A percentile compares a stretch with the other conserved stretches of the same genome.
Conservation (phyloP, 2,113 vertebrate genomes). For the Nothocercus nigrocapillus region DNA sequence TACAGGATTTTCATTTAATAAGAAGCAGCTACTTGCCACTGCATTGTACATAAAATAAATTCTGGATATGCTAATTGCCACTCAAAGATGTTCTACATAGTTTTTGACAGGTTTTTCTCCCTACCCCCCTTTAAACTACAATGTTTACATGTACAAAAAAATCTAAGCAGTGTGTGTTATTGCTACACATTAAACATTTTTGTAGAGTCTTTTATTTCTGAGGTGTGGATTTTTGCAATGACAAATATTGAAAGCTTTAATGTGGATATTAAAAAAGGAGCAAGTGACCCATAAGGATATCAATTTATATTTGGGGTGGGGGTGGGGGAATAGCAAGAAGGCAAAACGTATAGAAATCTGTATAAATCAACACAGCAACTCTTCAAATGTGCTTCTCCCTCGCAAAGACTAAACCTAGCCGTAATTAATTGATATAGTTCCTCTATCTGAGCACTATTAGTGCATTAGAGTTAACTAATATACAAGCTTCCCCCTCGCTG, state of each 20-base stretch:
- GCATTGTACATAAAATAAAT: conserved; percentile 69
- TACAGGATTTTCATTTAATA: conserved; percentile 76
- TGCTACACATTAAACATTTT: not conserved
- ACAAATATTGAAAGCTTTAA: not conserved
- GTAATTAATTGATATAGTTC: conserved; percentile 41
- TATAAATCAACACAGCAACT: not conserved
- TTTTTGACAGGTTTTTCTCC: conserved; percentile 54
- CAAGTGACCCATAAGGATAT: not conserved
- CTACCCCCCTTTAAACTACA: not conserved
- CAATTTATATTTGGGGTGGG: not conserved
- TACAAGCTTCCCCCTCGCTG: conserved; percentile 29
- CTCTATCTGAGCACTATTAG: conserved; percentile 59
- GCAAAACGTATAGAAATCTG: not conserved
- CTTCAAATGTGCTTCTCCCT: not conserved
- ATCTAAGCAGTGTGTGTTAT: not conserved
- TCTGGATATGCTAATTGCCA: conserved; percentile 54
- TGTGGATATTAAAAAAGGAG: not conserved
- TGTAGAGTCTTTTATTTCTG: not conserved
- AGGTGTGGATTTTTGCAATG: not conserved
- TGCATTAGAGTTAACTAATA: conserved; percentile 64
- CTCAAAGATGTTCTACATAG: conserved; percentile 42
- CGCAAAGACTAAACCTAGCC: not conserved
- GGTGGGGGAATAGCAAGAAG: not conserved
- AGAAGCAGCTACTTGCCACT: conserved; percentile 75
- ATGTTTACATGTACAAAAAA: not conserved